Conservation (phyloP, 2,113 vertebrate species). For the Rostratula benghalensis region DNA sequence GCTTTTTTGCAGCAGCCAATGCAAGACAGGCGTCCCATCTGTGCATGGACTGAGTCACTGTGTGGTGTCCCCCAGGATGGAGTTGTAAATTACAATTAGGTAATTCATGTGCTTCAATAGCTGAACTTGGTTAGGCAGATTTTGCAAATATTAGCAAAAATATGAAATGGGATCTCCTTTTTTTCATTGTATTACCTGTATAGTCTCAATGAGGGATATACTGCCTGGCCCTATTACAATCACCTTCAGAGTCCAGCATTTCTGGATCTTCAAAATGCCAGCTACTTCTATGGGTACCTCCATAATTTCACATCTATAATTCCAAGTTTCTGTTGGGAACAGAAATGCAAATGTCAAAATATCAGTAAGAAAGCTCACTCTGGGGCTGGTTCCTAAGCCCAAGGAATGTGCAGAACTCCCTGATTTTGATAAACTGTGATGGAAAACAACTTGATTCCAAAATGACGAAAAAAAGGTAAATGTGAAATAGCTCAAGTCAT, state of each 20-base stretch:
- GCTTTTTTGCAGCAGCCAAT: not conserved
- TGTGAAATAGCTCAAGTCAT: not conserved
- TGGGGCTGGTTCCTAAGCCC: not conserved
- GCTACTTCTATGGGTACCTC: not conserved
- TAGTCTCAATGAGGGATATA: not conserved
- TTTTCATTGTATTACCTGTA: not conserved
- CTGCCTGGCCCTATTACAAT: not conserved
- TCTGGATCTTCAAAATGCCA: not conserved
- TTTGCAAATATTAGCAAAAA: not conserved
- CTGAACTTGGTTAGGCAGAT: not conserved
- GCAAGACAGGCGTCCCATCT: not conserved
- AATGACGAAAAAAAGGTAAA: not conserved
- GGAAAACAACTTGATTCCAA: not conserved
- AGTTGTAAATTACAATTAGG: not conserved
- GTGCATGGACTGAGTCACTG: not conserved
- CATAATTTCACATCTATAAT: not conserved
- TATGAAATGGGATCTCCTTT: not conserved
- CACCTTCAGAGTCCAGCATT: not conserved
- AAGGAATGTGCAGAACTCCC: not conserved
- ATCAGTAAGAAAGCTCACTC: not conserved
- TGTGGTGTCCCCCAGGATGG: not conserved
- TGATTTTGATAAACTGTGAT: not conserved
- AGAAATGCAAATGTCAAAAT: not conserved
- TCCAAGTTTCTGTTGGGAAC: not conserved
- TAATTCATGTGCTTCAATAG: not conserved